Evolutionary conservation across 2,113 vertebrate species (phyloP).

Genomic region (Larimichthys polyactis): DNA sequence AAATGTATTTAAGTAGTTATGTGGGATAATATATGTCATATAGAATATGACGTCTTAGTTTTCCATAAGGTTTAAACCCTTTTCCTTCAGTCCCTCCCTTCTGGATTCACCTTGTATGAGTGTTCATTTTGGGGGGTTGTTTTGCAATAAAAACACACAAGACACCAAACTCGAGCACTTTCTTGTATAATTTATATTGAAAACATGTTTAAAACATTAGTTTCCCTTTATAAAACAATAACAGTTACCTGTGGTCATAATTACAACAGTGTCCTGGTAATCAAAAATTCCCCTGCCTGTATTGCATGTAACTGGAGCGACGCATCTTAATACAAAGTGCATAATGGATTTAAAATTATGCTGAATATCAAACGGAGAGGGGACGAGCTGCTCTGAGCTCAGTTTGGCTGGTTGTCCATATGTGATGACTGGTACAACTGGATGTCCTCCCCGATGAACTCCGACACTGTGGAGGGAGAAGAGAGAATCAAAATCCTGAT

Average conservation of each 20-base stretch:
- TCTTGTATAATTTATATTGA: constrained; percentile 85
- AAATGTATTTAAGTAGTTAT: neutral
- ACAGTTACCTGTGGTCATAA: constrained; percentile 72
- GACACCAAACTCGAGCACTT: constrained; percentile 37
- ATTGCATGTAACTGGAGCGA: constrained; percentile 55
- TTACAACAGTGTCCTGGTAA: constrained; percentile 68
- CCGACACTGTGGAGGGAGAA: constrained; percentile 77
- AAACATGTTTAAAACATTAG: constrained; percentile 81
- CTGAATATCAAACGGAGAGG: constrained; percentile 33
- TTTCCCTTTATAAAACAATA: constrained; percentile 79
- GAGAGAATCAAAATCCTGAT: constrained; percentile 7
- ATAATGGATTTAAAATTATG: constrained; percentile 52
- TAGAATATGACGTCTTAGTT: neutral
- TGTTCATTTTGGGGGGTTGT: neutral
- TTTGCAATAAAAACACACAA: constrained; percentile 1
- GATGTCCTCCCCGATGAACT: constrained; percentile 87
- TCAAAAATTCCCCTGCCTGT: constrained; percentile 45
- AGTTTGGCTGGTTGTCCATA: constrained; percentile 82
- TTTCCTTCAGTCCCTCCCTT: neutral
- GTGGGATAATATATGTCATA: neutral
- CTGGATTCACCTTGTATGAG: neutral
- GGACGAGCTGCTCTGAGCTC: constrained; percentile 53
- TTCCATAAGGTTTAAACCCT: neutral
- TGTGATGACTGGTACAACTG: constrained; percentile 79
- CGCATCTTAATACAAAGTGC: constrained; percentile 61